Base-by-base conservation (phyloP, 2,113 vertebrate species). In the Amphiprion ocellaris region DNA sequence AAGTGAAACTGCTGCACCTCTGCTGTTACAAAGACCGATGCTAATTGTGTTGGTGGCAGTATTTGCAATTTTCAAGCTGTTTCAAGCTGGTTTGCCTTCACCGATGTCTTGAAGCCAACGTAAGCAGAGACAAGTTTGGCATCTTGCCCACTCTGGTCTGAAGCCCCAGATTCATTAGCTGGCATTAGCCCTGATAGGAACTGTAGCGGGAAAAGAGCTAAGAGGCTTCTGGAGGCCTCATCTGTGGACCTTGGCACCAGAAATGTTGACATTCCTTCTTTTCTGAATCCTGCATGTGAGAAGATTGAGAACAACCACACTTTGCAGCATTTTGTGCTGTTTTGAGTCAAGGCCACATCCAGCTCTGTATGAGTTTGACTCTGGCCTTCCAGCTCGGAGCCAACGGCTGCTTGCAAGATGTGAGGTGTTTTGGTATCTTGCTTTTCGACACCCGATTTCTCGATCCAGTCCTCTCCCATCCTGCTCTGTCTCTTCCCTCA, bases 381-480 rank as follows among this genome's bases (percentile, higher is more conserved):
- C 66, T 26, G 4, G 28, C 49, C 54, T 47, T 65, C 49, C 60
- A 74, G 60, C 44, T 53, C 30, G 24, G 37, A 69, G 69, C 58
- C 79, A 82, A 9, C 11, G 56, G 53, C 77, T 87, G 69, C 50
- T 63, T 19, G 47, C 73, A 69, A 84, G 77, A 84, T 87, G 70
- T 74, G 52, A 26, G 47, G 17, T 77, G 81, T 86, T 87, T 87
- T 83, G 33, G 78, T 78, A 70, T 72, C 62, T 81, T 87, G 80
- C 84, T 87, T 84, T 83, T 75, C 58, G 59, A 65, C 79, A 62
- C 59, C 58, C n/a, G 16, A 30, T 78, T 81, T 73, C 54, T 71
- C 46, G 50, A 68, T 70, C 74, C 46, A 33, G 60, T 59, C 53
- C 60, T 69, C 62, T 71, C 49, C 24, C 72, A 30, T 39, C 21